phyloP scores from a whole-genome alignment of 2,888 invertebrate genomes.

The Ethmia dodecea region DNA sequence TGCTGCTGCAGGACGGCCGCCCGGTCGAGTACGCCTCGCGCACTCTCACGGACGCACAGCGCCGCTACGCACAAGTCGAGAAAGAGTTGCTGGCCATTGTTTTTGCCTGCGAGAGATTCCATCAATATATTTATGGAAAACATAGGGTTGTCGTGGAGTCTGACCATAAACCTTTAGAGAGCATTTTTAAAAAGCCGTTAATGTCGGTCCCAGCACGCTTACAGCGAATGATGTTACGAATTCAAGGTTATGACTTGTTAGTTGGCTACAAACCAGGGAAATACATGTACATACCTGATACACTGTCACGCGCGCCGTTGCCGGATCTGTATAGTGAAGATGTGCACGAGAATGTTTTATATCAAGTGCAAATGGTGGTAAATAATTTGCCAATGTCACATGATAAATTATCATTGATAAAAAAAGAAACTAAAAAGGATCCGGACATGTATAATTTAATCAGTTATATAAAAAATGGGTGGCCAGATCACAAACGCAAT shows the following conservation, averaged over 20 bases:
- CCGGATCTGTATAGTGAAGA: constrained; percentile 7
- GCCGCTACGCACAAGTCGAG: constrained; percentile 14
- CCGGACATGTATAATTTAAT: neutral
- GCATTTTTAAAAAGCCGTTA: constrained; percentile 12
- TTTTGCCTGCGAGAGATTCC: constrained; percentile 8
- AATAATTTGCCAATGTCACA: neutral
- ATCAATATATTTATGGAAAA: constrained; percentile 15
- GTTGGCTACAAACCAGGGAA: constrained; percentile 12
- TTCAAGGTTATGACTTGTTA: constrained; percentile 13
- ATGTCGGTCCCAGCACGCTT: constrained; percentile 5
- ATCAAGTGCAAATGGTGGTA: constrained; percentile 4
- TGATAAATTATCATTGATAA: neutral
- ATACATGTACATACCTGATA: constrained; percentile 14
- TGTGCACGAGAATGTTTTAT: constrained; percentile 1
- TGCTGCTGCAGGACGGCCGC: constrained; percentile 19
- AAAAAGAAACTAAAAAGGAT: neutral
- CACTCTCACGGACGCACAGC: constrained; percentile 18
- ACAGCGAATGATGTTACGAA: constrained; percentile 13
- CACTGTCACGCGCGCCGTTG: constrained; percentile 14
- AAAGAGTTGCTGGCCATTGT: constrained; percentile 14
- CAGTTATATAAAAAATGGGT: constrained; percentile 11
- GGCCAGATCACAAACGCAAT: constrained; percentile 10
- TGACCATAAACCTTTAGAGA: constrained; percentile 14
- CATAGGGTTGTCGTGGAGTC: constrained; percentile 5
- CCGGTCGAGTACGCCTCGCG: constrained; percentile 21